These are phyloP conservation scores for Melanostoma scalare DNA, from an alignment of 2,888 invertebrate genomes.

Conservation along the genomic window DNA sequence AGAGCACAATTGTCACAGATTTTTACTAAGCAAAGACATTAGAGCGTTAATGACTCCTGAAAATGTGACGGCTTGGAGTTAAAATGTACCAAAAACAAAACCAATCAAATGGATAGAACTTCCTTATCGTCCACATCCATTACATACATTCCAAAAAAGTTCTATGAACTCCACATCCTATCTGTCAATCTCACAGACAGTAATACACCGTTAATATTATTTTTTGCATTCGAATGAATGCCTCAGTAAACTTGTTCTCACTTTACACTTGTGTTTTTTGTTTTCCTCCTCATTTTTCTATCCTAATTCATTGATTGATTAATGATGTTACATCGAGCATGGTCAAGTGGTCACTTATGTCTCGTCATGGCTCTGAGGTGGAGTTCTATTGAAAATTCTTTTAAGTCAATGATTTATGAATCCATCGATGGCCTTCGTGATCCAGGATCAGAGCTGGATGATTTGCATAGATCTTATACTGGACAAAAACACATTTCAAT, in stretches of 20 bases:
- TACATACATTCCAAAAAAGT: constrained; percentile 21
- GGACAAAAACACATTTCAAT: constrained; percentile 30
- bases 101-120: no score
- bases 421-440: constrained; percentile 57
- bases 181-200: constrained; percentile 54
- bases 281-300: background rate
- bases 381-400: constrained; percentile 34
- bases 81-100: no score
- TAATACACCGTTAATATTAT: constrained; percentile 38
- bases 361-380: background rate
- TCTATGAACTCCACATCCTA: constrained; percentile 52
- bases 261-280: background rate
- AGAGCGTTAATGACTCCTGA: no score
- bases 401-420: constrained; percentile 66
- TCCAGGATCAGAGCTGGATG: constrained; percentile 44
- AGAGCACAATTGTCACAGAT: constrained; percentile 35
- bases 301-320: constrained; percentile 62
- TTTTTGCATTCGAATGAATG: constrained; percentile 22
- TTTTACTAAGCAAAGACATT: constrained; percentile 23
- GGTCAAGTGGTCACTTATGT: constrained; percentile 57
- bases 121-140: constrained; percentile 48
- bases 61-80: no score
- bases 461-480: constrained; percentile 15
- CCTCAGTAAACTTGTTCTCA: constrained; percentile 36
- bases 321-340: constrained; percentile 61